These are phyloP conservation scores for Meloidogyne hapla DNA, from an alignment of 1,140 invertebrate species.

Conservation along the genomic window DNA sequence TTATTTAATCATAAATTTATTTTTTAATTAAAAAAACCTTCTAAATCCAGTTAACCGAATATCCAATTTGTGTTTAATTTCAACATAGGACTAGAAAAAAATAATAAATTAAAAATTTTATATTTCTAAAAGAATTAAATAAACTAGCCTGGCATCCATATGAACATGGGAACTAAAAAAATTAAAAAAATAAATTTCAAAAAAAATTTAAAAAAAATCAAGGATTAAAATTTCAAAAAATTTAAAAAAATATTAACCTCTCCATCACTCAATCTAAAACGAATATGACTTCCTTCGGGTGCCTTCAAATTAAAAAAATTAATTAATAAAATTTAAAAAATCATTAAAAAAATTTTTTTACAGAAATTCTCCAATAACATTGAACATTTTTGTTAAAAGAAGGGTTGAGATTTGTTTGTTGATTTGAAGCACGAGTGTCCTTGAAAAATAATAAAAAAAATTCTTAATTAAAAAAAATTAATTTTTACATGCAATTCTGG, in stretches of 20 bases:
- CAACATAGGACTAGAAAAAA: conserved; percentile 54
- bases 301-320: conserved; percentile 37
- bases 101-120: background rate
- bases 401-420: background rate
- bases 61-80: conserved; percentile 62
- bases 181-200: background rate
- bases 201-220: too few species aligned
- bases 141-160: conserved; percentile 53
- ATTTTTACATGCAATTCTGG: background rate
- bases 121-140: background rate
- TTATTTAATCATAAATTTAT: too few species aligned
- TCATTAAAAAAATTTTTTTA: conserved; percentile 29
- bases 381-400: conserved; percentile 58
- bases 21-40: conserved; percentile 43
- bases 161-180: conserved; percentile 57
- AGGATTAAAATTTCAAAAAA: background rate
- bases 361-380: conserved; percentile 63
- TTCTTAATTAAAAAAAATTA: background rate
- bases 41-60: conserved; percentile 60
- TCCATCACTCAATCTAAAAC: conserved; percentile 61
- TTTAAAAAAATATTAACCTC: conserved; percentile 28
- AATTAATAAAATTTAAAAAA: background rate
- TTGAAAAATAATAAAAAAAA: background rate
- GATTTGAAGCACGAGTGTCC: background rate
- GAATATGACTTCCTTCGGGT: conserved; percentile 55